These are phyloP conservation scores for Peromyscus maniculatus DNA, from an alignment of 2,113 vertebrate genomes.

Conservation along the genomic window DNA sequence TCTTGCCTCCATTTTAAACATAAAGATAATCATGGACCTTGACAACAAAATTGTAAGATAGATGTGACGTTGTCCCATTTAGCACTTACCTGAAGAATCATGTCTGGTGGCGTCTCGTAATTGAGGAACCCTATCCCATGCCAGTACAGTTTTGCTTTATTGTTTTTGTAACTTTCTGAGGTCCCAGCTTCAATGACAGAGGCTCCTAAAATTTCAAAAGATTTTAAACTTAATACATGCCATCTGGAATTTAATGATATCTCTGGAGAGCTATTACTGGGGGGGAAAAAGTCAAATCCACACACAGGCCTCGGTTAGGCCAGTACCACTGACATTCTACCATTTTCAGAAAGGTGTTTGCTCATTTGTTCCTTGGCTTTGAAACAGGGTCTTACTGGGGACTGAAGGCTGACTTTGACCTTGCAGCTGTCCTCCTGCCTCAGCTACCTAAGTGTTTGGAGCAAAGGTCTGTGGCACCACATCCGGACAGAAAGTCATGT, in stretches of 20 bases:
- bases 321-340: background rate
- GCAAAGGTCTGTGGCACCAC: background rate
- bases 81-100: constrained; percentile 81
- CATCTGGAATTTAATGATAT: background rate
- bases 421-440: background rate
- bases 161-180: constrained; percentile 80
- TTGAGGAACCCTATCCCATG: constrained; percentile 76
- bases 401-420: background rate
- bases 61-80: background rate
- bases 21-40: background rate
- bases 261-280: background rate
- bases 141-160: constrained; percentile 79
- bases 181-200: constrained; percentile 77
- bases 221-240: background rate
- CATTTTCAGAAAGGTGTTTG: background rate
- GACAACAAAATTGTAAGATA: background rate
- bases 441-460: background rate
- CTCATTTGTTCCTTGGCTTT: background rate
- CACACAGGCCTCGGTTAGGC: background rate
- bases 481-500: background rate
- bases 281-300: background rate
- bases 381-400: background rate
- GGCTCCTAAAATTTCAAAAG: constrained; percentile 74
- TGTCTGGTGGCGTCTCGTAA: constrained; percentile 79
- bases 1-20: background rate